Conservation (phyloP, 2,113 vertebrate genomes). For the Neoarius graeffei region DNA sequence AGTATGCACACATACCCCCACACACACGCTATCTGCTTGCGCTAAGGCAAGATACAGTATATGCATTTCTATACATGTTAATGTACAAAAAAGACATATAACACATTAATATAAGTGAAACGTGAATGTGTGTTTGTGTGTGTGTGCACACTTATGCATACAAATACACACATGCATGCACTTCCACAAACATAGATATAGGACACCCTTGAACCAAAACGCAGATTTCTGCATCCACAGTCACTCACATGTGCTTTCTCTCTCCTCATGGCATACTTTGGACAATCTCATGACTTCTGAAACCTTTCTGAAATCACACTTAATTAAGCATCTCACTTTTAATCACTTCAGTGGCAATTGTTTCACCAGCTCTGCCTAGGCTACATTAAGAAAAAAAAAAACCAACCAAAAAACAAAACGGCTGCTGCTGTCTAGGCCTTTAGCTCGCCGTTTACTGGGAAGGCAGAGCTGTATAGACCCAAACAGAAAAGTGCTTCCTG, state of each 20-base stretch:
- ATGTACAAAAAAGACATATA: slow-evolving; percentile 51
- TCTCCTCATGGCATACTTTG: slow-evolving; percentile 31
- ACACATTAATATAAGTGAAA: slow-evolving; percentile 42
- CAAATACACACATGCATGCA: slow-evolving; percentile 35
- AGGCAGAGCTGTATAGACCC: slow-evolving; percentile 18
- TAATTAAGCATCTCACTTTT: slow-evolving; percentile 23
- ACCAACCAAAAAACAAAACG: not conserved
- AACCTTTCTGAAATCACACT: slow-evolving; percentile 23
- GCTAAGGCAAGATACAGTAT: slow-evolving; percentile 43
- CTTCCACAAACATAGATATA: slow-evolving; percentile 53
- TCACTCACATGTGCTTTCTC: slow-evolving; percentile 28
- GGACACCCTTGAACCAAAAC: slow-evolving; percentile 78
- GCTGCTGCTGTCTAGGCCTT: slow-evolving; percentile 7
- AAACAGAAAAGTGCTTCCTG: slow-evolving; percentile 76
- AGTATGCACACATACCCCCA: slow-evolving; percentile 45
- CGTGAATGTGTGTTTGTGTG: slow-evolving; percentile 31
- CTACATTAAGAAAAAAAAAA: not conserved
- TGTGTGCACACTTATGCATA: slow-evolving; percentile 30
- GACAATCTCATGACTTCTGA: slow-evolving; percentile 30
- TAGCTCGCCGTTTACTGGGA: slow-evolving; percentile 26
- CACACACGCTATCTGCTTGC: slow-evolving; percentile 34
- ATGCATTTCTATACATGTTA: slow-evolving; percentile 49
- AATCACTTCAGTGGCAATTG: slow-evolving; percentile 38
- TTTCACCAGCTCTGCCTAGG: slow-evolving; percentile 17
- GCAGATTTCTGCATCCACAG: slow-evolving; percentile 55